Conservation (phyloP, 92 coral and sea anemone genomes). For the Epizoanthus fatuus region DNA sequence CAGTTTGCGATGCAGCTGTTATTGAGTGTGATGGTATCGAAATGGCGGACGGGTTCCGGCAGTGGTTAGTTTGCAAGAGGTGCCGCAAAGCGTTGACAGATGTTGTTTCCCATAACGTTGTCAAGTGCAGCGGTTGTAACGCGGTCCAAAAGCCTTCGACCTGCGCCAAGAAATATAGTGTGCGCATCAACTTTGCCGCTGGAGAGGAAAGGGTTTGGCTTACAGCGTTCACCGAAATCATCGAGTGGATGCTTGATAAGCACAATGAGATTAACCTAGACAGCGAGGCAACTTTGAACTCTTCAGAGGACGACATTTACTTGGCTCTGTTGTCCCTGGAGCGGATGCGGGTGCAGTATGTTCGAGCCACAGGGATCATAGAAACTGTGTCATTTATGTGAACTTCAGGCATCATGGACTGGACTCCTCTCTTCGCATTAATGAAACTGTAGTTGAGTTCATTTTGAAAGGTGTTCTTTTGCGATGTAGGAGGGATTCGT, state of each 20-base stretch:
- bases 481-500: too few relatives aligned
- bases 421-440: background rate
- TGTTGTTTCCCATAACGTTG: background rate
- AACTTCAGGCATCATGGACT: background rate
- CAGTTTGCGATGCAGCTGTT: background rate
- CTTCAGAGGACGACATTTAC: conserved; percentile 5
- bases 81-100: background rate
- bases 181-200: background rate
- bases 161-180: background rate
- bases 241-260: background rate
- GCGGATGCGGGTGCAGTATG: conserved; percentile 1
- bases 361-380: background rate
- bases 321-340: background rate
- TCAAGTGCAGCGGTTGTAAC: background rate
- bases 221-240: background rate
- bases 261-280: background rate
- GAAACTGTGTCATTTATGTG: background rate
- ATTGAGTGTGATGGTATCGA: background rate
- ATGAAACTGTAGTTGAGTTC: too few relatives aligned
- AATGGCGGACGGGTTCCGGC: conserved; percentile 1
- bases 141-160: background rate
- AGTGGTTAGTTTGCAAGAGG: background rate
- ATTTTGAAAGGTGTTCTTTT: background rate
- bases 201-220: background rate
- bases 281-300: background rate